Percentiles rank a stretch among this genome's conserved stretches.
Evolutionary conservation across 2,888 invertebrate genomes (phyloP).

Genomic region (Hecatera dysodea): DNA sequence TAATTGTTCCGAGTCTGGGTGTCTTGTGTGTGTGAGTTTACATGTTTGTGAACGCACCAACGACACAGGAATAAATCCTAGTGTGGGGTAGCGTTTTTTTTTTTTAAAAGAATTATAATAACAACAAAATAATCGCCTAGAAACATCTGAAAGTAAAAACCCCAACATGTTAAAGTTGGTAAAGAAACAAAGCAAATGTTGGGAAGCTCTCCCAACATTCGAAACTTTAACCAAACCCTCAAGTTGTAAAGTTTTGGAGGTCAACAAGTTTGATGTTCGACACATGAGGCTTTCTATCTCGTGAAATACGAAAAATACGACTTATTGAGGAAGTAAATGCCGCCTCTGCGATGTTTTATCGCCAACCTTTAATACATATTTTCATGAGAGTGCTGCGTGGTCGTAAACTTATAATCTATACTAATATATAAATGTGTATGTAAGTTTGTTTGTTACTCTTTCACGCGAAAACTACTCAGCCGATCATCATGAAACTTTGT

Average conservation of each 20-base stretch:
- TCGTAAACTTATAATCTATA: background rate
- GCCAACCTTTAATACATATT: conserved; percentile 1
- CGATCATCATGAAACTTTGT: no score
- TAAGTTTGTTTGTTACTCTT: no score
- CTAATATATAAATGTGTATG: no score
- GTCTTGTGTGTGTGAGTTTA: no score
- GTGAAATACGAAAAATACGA: background rate
- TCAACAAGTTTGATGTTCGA: conserved; percentile 15
- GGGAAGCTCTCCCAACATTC: conserved; percentile 23
- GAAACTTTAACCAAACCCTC: conserved; percentile 31
- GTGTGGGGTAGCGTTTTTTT: no score
- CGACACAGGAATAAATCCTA: no score
- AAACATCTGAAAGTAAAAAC: conserved; percentile 24
- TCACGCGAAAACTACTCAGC: no score
- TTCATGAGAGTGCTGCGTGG: background rate
- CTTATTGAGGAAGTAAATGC: conserved; percentile 1
- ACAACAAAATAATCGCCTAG: conserved; percentile 10
- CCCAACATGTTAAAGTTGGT: conserved; percentile 17
- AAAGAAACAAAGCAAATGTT: conserved; percentile 13
- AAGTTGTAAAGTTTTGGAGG: conserved; percentile 19
- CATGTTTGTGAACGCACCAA: no score
- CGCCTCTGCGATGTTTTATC: conserved; percentile 1
- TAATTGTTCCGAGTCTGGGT: no score
- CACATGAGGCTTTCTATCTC: background rate
- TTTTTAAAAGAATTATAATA: no score